Conservation (phyloP, 2,113 vertebrate genomes). For the Balaenoptera acutorostrata region DNA sequence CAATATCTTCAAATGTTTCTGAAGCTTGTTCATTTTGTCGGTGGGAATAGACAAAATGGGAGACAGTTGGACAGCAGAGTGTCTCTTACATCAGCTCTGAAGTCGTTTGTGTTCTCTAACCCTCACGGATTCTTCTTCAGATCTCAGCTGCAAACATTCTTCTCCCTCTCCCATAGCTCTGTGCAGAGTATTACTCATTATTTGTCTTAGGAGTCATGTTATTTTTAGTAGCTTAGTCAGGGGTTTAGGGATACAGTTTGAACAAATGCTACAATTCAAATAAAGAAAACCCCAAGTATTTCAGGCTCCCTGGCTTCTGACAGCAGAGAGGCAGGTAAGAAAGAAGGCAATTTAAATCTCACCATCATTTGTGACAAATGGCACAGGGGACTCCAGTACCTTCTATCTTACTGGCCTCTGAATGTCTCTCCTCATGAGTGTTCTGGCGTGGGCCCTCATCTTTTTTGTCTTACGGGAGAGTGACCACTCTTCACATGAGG, state of each 20-base stretch:
- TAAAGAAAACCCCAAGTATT: not conserved
- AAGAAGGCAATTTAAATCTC: not conserved
- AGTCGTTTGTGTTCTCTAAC: not conserved
- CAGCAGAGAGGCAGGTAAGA: not conserved
- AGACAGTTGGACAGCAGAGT: not conserved
- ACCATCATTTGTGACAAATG: not conserved
- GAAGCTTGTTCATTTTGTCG: not conserved
- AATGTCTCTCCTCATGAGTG: not conserved
- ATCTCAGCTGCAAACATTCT: constrained; percentile 36
- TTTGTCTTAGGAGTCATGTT: constrained; percentile 47
- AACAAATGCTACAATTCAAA: constrained; percentile 45
- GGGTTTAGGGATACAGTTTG: constrained; percentile 17
- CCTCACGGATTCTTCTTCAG: constrained; percentile 6
- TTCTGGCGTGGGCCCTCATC: not conserved
- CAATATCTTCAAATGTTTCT: not conserved
- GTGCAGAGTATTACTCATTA: constrained; percentile 28
- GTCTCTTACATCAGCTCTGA: not conserved
- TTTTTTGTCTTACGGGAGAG: not conserved
- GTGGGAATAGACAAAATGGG: not conserved
- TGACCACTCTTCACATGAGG: not conserved
- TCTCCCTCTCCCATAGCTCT: not conserved
- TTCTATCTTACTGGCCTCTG: not conserved
- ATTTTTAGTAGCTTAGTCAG: constrained; percentile 60
- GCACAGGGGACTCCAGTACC: not conserved
- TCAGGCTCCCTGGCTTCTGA: not conserved